Evolutionary conservation across 2,797 vertebrate species (phyloP).

Genomic region (Peromyscus eremicus): DNA sequence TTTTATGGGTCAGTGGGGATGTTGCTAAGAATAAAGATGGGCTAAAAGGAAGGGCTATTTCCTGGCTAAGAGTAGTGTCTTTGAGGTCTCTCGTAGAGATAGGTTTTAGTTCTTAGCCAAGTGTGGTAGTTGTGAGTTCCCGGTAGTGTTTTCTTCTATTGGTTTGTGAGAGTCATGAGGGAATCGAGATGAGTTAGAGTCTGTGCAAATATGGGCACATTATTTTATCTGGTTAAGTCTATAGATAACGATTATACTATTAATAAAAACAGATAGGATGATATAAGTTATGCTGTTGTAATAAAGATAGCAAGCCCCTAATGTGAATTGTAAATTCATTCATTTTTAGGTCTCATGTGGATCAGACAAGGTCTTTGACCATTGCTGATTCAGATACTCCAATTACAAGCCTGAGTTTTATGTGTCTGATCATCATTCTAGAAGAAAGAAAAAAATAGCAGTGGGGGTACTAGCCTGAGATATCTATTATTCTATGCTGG

Average conservation of each 20-base stretch:
- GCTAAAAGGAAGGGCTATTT: neutral
- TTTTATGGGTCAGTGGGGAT: neutral
- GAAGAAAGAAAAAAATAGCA: neutral
- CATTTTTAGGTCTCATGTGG: neutral
- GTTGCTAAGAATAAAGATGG: neutral
- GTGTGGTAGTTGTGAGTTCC: neutral
- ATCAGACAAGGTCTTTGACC: neutral
- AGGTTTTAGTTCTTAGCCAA: neutral
- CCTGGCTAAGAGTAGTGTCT: neutral
- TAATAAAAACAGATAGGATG: neutral
- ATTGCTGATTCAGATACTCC: neutral
- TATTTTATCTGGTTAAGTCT: neutral
- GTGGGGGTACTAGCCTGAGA: neutral
- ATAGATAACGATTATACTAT: neutral
- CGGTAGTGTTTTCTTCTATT: neutral
- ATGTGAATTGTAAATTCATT: neutral
- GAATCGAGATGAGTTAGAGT: neutral
- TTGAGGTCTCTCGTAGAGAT: neutral
- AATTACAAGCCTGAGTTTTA: neutral
- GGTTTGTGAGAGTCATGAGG: neutral
- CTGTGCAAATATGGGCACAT: too few species aligned
- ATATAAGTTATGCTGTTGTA: neutral
- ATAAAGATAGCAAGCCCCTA: neutral
- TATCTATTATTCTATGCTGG: neutral
- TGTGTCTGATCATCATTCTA: neutral